A percentile compares a stretch with the other conserved stretches of the same genome.
phyloP scores from a whole-genome alignment of 2,888 invertebrate genomes.

The Standfussiana lucernea region DNA sequence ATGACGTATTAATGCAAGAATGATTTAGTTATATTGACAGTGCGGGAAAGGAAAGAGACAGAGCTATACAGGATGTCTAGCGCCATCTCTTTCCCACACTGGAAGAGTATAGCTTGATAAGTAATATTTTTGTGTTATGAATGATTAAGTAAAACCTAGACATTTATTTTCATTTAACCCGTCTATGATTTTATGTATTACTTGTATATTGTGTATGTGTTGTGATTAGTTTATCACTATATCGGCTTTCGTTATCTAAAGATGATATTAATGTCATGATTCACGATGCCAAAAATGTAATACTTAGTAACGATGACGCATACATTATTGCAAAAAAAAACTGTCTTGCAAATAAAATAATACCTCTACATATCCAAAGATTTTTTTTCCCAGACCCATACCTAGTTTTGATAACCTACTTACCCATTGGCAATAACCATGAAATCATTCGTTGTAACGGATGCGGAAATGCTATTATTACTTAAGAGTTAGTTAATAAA shows the following conservation, averaged over 20 bases:
- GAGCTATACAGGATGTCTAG: no score
- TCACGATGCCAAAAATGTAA: conserved; percentile 1
- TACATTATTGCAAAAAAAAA: background rate
- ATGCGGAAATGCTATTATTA: conserved; percentile 28
- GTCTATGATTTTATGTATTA: background rate
- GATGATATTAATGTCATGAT: conserved; percentile 18
- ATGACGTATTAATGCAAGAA: no score
- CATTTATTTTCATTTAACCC: conserved; percentile 4
- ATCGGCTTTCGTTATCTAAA: conserved; percentile 9
- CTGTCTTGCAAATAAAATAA: background rate
- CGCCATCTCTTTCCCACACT: no score
- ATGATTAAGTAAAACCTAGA: background rate
- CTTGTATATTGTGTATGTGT: background rate
- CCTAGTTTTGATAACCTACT: background rate
- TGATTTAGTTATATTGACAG: no score
- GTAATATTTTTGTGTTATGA: background rate
- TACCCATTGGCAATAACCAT: background rate
- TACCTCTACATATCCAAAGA: background rate
- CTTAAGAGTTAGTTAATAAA: background rate
- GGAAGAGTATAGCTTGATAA: background rate
- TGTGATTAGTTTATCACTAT: conserved; percentile 14
- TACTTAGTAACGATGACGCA: conserved; percentile 10
- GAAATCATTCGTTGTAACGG: background rate
- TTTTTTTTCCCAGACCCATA: background rate
- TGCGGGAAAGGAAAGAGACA: no score